phyloP scores from a whole-genome alignment of 2,797 vertebrate genomes.

The Sus cebifrons region DNA sequence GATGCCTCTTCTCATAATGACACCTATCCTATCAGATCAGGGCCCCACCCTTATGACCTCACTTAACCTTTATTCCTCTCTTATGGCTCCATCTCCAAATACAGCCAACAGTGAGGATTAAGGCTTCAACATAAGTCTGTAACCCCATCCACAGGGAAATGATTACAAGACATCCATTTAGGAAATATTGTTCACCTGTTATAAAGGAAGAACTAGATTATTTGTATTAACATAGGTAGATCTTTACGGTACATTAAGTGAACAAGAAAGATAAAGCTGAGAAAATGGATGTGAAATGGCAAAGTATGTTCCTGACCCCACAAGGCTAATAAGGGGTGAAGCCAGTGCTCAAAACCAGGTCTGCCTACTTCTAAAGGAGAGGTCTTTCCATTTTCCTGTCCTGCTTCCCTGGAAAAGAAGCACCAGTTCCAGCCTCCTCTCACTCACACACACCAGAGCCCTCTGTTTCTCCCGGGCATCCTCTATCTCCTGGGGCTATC shows the following conservation, averaged over 20 bases:
- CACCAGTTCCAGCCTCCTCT: background rate
- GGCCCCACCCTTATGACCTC: background rate
- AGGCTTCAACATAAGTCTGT: background rate
- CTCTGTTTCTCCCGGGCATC: background rate
- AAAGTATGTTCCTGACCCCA: background rate
- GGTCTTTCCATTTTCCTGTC: background rate
- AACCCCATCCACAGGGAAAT: background rate
- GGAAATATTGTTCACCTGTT: background rate
- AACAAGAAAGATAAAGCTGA: background rate
- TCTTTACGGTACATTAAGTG: background rate
- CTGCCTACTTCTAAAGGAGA: background rate
- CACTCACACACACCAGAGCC: fast-evolving
- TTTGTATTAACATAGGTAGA: background rate
- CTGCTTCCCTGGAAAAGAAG: background rate
- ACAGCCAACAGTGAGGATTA: background rate
- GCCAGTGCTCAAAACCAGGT: background rate
- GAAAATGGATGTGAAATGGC: background rate
- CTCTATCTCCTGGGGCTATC: background rate
- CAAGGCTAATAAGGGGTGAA: background rate
- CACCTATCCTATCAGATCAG: too few species aligned
- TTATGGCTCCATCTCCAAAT: background rate
- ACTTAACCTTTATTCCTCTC: background rate
- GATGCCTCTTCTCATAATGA: background rate
- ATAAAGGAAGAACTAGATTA: constrained; percentile 2
- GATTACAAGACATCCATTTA: background rate